Evolutionary conservation across 2,888 invertebrate genomes (phyloP).

Genomic region (Stomorhina lunata): DNA sequence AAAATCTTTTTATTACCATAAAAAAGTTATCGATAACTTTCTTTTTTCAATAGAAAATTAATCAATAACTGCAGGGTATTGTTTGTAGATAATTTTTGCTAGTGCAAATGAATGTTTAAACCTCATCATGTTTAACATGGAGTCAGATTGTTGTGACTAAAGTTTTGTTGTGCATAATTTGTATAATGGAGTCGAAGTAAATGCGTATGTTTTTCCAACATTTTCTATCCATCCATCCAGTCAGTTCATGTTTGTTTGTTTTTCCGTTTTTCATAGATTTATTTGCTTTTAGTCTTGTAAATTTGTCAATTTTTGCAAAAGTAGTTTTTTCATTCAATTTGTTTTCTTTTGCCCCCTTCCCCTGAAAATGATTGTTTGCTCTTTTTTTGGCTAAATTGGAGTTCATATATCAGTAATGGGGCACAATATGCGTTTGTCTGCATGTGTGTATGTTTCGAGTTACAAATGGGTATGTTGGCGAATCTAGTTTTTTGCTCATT

Average conservation of each 20-base stretch:
- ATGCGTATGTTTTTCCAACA: not conserved
- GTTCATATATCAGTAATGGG: not conserved
- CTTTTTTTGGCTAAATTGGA: conserved; percentile 16
- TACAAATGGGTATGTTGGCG: not conserved
- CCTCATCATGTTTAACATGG: conserved; percentile 33
- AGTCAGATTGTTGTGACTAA: not conserved
- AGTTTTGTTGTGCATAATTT: conserved; percentile 31
- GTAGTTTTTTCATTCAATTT: not conserved
- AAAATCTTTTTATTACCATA: too few species aligned
- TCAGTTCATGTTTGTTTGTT: not conserved
- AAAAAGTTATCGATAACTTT: too few species aligned
- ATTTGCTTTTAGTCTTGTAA: conserved; percentile 57
- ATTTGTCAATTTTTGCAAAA: conserved; percentile 58
- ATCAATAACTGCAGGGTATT: too few species aligned
- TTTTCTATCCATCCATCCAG: too few species aligned
- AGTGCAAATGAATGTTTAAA: conserved; percentile 49
- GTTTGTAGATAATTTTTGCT: conserved; percentile 49
- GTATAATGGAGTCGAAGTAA: not conserved
- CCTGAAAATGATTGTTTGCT: conserved; percentile 27
- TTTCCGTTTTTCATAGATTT: conserved; percentile 44
- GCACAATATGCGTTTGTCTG: too few species aligned
- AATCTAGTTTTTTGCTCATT: conserved; percentile 37
- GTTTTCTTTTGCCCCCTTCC: not conserved
- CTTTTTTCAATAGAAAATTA: too few species aligned
- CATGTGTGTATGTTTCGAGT: not conserved